These are phyloP conservation scores for Sanderia malayensis DNA, from an alignment of 30 jellyfish, hydroid and myxozoan genomes.

Conservation along the genomic window DNA sequence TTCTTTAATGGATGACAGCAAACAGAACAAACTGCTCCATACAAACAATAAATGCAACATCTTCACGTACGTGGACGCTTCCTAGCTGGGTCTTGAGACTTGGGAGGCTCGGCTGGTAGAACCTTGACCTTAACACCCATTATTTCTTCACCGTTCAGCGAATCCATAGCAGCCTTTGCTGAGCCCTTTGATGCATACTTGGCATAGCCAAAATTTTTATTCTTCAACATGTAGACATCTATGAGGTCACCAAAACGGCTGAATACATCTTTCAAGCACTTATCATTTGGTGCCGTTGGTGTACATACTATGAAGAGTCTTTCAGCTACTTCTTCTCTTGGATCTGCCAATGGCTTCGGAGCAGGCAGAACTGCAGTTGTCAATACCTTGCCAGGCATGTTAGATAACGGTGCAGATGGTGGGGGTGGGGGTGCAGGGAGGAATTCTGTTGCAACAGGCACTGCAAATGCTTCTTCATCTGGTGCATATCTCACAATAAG, in stretches of 20 bases:
- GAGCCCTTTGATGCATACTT: conserved; percentile 76
- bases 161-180: conserved; percentile 85
- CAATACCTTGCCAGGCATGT: conserved; percentile 18
- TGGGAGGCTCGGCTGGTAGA: conserved; percentile 98
- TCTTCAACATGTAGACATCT: conserved; percentile 92
- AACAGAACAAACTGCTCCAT: background rate
- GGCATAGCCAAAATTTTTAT: conserved; percentile 95
- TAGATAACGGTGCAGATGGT: conserved; percentile 22
- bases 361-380: conserved; percentile 86
- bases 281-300: conserved; percentile 96
- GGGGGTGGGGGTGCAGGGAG: conserved; percentile 13
- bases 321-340: conserved; percentile 90
- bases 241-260: conserved; percentile 95
- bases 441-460: conserved; percentile 36
- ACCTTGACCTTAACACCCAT: conserved; percentile 90
- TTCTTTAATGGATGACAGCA: too few relatives aligned
- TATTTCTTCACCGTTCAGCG: conserved; percentile 89
- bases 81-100: conserved; percentile 88
- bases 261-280: conserved; percentile 89
- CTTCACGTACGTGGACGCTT: conserved; percentile 96
- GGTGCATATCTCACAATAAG: conserved; percentile 96
- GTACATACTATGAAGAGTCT: conserved; percentile 94
- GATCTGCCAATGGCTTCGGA: conserved; percentile 83
- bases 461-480: conserved; percentile 75
- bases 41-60: too few relatives aligned